Base-by-base conservation (phyloP, 92 coral and sea anemone genomes). In the Pocillopora grandis region DNA sequence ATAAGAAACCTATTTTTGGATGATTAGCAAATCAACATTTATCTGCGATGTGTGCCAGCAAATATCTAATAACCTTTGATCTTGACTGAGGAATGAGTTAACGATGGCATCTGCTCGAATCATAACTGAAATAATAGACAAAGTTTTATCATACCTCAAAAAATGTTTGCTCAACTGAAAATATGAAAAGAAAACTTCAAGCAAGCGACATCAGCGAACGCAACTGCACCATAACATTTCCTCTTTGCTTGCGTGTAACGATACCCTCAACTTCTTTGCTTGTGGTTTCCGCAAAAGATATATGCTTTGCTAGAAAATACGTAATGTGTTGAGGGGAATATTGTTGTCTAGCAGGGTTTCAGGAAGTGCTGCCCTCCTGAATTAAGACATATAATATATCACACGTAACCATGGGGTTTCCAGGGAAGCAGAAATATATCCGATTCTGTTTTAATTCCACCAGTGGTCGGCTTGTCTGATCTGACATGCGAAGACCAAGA, bases 21-120 rank as follows among this genome's bases (percentile, higher is more conserved):
- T 21, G 57, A 70, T 70, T 70, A 68, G 73, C 48, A 14, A 70
- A 6, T 70, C 75, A 70, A 42, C 52, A 42, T 42, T 42, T 68
- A 49, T 68, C 21, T 11, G 27, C 55, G 73, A 31, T 68, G n/a
- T 70, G 57, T 70, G 75, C 42, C 55, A 70, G 17, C 57, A 20
- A 42, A 70, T 37, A 37, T 35, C 33, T 70, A 10, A 52, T 15
- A 69, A 69, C 74, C 74, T 69, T 69, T 69, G 74, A 69, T 69
- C 74, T 69, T 69, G 10, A 20, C 18, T 69, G 19, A 70, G 17
- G n/a, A 9, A 68, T 68, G 9, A 49, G 55, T 3, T 11, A 9
- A 17, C 42, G 19, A 1, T 33, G 23, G 12, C 19, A 19, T 7
- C 23, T 5, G 33, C 17, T 42, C 7, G 23, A 27, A 27, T 42